These are phyloP conservation scores for Smithornis capensis DNA, from an alignment of 2,113 vertebrate species.

Conservation along the genomic window DNA sequence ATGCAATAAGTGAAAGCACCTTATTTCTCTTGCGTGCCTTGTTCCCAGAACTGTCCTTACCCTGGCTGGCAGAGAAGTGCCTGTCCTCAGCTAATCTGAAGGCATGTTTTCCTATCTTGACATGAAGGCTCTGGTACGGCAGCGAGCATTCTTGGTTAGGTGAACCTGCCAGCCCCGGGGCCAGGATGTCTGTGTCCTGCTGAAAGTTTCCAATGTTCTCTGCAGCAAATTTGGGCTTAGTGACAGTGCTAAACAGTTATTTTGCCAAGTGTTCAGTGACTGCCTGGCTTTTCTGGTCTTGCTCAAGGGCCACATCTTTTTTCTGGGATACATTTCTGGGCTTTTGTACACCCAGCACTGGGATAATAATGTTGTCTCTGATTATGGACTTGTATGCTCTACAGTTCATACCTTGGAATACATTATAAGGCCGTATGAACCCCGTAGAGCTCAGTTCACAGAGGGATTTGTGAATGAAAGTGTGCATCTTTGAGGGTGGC, in stretches of 20 bases:
- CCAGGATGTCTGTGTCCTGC: fast-evolving
- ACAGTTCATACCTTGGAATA: neutral
- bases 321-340: neutral
- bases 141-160: fast-evolving
- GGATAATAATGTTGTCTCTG: neutral
- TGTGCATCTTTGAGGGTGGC: fast-evolving
- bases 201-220: neutral
- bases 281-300: neutral
- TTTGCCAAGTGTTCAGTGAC: neutral
- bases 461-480: neutral
- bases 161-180: neutral
- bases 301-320: neutral
- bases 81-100: neutral
- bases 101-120: fast-evolving
- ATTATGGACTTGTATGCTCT: neutral
- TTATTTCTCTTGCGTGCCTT: neutral
- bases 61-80: neutral
- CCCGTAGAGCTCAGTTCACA: neutral
- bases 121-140: neutral
- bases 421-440: neutral
- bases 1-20: neutral
- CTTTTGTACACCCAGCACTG: neutral
- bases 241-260: neutral
- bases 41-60: neutral
- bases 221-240: neutral